Conservation (phyloP, 1,140 invertebrate species). For the Drosophila oshimai region DNA sequence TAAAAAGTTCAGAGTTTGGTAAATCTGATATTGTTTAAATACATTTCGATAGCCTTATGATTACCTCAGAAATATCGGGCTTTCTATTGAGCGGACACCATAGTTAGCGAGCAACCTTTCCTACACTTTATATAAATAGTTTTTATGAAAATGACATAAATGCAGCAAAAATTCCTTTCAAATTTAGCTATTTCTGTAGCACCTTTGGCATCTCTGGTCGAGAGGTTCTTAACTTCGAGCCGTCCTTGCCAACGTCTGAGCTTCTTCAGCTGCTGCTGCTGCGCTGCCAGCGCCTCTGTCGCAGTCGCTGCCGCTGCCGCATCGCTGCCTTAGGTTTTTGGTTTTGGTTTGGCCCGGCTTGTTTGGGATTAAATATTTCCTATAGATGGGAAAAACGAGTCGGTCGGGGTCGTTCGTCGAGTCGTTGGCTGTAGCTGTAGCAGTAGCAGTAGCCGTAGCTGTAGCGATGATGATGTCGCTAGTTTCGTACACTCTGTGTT, state of each 20-base stretch:
- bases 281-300: conserved; percentile 19
- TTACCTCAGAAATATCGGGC: no score
- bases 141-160: neutral
- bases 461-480: conserved; percentile 61
- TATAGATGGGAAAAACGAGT: conserved; percentile 81
- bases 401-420: conserved; percentile 60
- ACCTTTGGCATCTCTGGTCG: conserved; percentile 11
- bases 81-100: neutral
- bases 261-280: conserved; percentile 19
- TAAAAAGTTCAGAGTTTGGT: no score
- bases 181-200: neutral
- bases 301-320: conserved; percentile 25
- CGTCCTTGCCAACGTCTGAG: conserved; percentile 34
- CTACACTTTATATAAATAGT: no score
- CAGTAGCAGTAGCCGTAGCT: conserved; percentile 30
- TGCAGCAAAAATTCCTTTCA: no score
- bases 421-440: conserved; percentile 32
- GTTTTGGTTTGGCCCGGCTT: conserved; percentile 67
- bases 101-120: neutral
- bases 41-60: no score
- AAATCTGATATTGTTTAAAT: no score
- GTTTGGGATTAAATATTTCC: conserved; percentile 81
- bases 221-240: conserved; percentile 23
- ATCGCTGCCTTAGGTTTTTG: conserved; percentile 56
- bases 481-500: conserved; percentile 74